Conservation (phyloP, 2,113 vertebrate genomes). For the Toxotes chatareus region DNA sequence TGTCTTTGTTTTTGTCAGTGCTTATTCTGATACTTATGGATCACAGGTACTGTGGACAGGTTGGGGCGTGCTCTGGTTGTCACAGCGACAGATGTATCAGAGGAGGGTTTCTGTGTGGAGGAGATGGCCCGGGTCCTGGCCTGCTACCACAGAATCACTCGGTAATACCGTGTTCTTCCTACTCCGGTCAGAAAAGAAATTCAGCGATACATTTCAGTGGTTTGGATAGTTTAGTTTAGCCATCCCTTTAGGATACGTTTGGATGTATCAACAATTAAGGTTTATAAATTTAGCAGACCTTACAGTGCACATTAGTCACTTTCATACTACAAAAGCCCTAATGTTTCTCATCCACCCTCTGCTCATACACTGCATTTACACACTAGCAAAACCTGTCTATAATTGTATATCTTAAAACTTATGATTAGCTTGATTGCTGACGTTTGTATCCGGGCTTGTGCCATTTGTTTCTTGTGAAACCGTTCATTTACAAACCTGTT, state of each 20-base stretch:
- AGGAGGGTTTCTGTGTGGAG: constrained; percentile 73
- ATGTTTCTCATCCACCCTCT: background rate
- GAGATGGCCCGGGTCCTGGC: constrained; percentile 80
- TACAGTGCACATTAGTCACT: background rate
- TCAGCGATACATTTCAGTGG: background rate
- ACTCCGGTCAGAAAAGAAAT: background rate
- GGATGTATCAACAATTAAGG: background rate
- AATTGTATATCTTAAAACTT: background rate
- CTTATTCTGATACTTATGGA: background rate
- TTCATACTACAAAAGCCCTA: background rate
- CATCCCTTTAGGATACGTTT: background rate
- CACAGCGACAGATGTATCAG: constrained; percentile 72
- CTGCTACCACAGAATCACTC: constrained; percentile 88
- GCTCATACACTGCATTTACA: background rate
- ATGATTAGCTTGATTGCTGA: background rate
- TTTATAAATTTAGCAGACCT: background rate
- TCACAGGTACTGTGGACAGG: constrained; percentile 86
- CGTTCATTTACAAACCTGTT: background rate
- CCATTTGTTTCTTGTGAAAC: constrained; percentile 1
- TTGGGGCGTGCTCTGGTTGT: constrained; percentile 87
- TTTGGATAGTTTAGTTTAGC: background rate
- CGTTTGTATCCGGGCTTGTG: constrained; percentile 12
- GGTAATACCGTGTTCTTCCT: constrained; percentile 73
- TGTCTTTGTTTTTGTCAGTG: background rate
- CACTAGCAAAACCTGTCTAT: background rate